These are phyloP conservation scores for Bradynema listronoti DNA, from an alignment of 1,140 invertebrate genomes.

Conservation along the genomic window DNA sequence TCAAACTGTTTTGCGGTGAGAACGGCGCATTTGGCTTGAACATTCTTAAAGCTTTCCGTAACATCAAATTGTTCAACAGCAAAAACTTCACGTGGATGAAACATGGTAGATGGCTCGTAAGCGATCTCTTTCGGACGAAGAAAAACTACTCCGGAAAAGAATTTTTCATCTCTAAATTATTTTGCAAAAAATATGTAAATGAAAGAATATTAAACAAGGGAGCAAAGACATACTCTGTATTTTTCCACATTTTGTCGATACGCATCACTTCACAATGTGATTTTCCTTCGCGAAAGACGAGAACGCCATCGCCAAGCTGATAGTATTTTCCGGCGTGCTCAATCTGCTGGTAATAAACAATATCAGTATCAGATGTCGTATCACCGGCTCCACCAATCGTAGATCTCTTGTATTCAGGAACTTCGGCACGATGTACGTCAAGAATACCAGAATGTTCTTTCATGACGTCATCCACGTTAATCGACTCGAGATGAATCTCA, in stretches of 20 bases:
- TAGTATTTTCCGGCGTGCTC: constrained; percentile 34
- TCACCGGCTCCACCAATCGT: too few relatives aligned
- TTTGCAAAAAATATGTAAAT: background rate
- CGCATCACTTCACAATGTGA: constrained; percentile 68
- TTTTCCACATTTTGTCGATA: constrained; percentile 86
- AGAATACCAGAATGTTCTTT: too few relatives aligned
- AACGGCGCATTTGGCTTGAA: constrained; percentile 82
- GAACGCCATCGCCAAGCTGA: constrained; percentile 40
- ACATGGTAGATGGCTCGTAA: constrained; percentile 68
- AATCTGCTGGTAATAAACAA: constrained; percentile 55
- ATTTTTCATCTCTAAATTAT: constrained; percentile 71
- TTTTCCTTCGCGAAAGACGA: constrained; percentile 45
- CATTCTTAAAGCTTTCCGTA: constrained; percentile 68
- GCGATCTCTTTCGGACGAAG: constrained; percentile 77
- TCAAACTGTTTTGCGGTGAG: constrained; percentile 83
- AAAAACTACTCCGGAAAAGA: constrained; percentile 86
- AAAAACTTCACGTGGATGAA: constrained; percentile 89
- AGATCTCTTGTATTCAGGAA: too few relatives aligned
- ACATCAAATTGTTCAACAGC: constrained; percentile 81
- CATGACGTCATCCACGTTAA: too few relatives aligned
- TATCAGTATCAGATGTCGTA: too few relatives aligned
- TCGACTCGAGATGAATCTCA: too few relatives aligned
- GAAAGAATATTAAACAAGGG: constrained; percentile 39
- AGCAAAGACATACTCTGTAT: constrained; percentile 62
- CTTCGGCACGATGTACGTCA: too few relatives aligned